Evolutionary conservation across 2,797 vertebrate genomes (phyloP), one percentile per base, ranked within the genome.

Genomic region (Arctocebus calabarensis): DNA sequence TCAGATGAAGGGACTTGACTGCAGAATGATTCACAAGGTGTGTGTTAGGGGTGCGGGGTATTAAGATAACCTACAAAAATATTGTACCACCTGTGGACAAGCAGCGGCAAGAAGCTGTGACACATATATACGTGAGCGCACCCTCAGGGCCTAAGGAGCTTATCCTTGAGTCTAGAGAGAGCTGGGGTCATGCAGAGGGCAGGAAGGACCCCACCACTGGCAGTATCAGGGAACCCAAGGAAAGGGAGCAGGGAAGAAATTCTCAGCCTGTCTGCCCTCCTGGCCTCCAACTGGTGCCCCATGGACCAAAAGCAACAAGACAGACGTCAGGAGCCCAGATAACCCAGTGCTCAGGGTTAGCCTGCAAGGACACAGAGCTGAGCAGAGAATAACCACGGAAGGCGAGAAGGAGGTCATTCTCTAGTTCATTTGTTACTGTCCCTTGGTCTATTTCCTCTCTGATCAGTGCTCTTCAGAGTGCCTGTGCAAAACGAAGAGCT

Each of bases 21-120:
- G 5, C 25, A 27, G 32, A 7, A 4, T 0, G 66, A 13, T 13
- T 40, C 29, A 8, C 4, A 0, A 17, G 64, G 29, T 3, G 27
- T 62, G 37, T 61, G 55, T 79, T 37, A 14, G 0, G 2, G 14
- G 34, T 16, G 34, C 19, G 59, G 17, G 57, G 43, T 6, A 40
- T 52, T 2, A 4, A 6, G 82, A 4, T 16, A 43, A 20, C 14
- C 34, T 4, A 5, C 57, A 32, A 34, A 27, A 32, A 3, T 5
- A 27, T 5, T 6, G 0, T 6, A 11, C 19, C 11, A 0, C 45
- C 57, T 40, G 12, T 34, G 3, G 34, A 20, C 1, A 14, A 43
- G 34, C 71, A 20, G 8, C 0, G 0, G 9, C 68, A 25, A 13
- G 75, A 52, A 68, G 52, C 37, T 9, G 25, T 10, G 32, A 66